Evolutionary conservation across 2,797 vertebrate genomes (phyloP).

Genomic region (Spondyliosoma cantharus): DNA sequence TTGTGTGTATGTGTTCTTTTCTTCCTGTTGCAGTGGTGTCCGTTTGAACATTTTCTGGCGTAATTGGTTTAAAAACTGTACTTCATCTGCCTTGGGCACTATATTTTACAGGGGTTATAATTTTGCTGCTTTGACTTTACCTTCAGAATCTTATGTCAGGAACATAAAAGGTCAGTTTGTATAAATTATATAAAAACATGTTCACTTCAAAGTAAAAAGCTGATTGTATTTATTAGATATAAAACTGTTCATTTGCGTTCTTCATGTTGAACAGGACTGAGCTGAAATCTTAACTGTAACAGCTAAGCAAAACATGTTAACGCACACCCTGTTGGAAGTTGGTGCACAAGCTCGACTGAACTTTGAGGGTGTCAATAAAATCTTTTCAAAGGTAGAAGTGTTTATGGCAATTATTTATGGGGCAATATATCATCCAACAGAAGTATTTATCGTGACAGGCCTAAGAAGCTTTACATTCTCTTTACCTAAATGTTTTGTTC

Average conservation of each 20-base stretch:
- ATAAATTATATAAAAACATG: neutral
- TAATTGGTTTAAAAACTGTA: slow-evolving; percentile 16
- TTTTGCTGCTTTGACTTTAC: neutral
- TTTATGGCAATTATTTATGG: no score
- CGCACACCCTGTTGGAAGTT: no score
- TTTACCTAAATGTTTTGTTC: neutral
- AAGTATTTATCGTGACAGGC: no score
- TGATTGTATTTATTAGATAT: neutral
- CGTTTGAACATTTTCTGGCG: neutral
- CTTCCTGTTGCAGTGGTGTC: slow-evolving; percentile 8
- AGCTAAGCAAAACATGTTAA: no score
- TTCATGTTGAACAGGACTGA: no score
- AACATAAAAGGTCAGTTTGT: neutral
- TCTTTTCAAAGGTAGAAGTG: no score
- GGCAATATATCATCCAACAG: no score
- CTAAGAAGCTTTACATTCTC: neutral
- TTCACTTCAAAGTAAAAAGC: neutral
- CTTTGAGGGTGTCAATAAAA: no score
- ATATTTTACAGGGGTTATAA: neutral
- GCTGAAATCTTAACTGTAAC: no score
- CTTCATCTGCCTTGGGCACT: neutral
- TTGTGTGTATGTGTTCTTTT: slow-evolving; percentile 26
- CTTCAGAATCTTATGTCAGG: neutral
- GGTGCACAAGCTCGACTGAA: no score
- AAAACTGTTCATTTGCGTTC: no score